Conservation (phyloP, 2,888 invertebrate species). For the Cosmopolites sordidus region DNA sequence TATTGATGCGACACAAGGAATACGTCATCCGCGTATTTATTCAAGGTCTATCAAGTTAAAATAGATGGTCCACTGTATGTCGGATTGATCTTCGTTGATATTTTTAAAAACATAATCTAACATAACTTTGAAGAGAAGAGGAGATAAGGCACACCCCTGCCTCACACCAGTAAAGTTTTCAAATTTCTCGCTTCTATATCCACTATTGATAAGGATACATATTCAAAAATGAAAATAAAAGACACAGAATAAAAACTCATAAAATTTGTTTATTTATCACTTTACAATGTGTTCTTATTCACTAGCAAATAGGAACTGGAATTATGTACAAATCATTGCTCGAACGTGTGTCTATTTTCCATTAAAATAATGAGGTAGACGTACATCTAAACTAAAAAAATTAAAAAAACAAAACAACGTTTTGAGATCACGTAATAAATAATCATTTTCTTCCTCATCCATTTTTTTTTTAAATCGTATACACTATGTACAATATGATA, state of each 20-base stretch:
- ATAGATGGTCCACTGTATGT: no score
- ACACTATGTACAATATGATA: slow-evolving; percentile 24
- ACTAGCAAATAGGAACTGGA: slow-evolving; percentile 40
- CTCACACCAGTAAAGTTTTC: no score
- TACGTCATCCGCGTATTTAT: no score
- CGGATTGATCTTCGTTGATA: no score
- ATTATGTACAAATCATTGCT: slow-evolving; percentile 37
- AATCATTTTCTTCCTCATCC: slow-evolving; percentile 1
- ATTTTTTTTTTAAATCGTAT: slow-evolving; percentile 4
- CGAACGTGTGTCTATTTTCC: slow-evolving; percentile 13
- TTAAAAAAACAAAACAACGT: slow-evolving; percentile 2
- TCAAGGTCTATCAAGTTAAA: no score
- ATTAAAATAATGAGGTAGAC: slow-evolving; percentile 40
- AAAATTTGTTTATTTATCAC: slow-evolving; percentile 27
- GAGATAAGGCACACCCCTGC: no score
- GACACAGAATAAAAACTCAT: slow-evolving; percentile 23
- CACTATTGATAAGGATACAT: no score
- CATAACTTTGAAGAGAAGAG: no score
- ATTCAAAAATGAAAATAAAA: slow-evolving; percentile 4
- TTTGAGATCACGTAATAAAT: slow-evolving; percentile 13
- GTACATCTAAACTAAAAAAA: slow-evolving; percentile 21
- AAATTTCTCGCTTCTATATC: no score
- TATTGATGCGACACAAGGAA: no score
- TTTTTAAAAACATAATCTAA: no score
- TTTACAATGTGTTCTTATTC: slow-evolving; percentile 23